Conservation (phyloP, 1,140 invertebrate genomes). For the Bicyclus anynana region DNA sequence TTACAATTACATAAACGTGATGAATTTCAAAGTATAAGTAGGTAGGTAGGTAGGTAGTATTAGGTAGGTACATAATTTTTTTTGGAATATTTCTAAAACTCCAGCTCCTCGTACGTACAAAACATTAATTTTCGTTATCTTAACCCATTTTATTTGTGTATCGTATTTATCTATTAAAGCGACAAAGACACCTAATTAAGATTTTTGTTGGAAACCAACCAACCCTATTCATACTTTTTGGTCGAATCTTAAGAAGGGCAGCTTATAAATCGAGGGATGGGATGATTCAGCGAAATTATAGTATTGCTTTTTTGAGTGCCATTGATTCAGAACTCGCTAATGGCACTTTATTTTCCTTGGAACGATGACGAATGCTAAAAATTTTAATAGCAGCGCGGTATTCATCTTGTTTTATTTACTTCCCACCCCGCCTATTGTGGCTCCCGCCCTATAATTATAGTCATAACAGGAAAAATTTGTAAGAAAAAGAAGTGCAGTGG, state of each 20-base stretch:
- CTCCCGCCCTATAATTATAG: slow-evolving; percentile 23
- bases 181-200: neutral
- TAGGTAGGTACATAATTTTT: too few relatives aligned
- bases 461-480: slow-evolving; percentile 9
- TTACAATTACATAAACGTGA: too few relatives aligned
- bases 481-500: slow-evolving; percentile 14
- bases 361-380: slow-evolving; percentile 53
- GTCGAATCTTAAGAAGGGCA: slow-evolving; percentile 26
- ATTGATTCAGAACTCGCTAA: slow-evolving; percentile 63
- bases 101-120: too few relatives aligned
- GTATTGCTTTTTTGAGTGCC: slow-evolving; percentile 55
- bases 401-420: slow-evolving; percentile 20
- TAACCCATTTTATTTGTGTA: too few relatives aligned
- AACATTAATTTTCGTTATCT: too few relatives aligned
- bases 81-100: too few relatives aligned
- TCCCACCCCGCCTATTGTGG: slow-evolving; percentile 19
- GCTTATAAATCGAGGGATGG: slow-evolving; percentile 51
- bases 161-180: too few relatives aligned
- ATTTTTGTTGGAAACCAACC: neutral
- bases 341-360: slow-evolving; percentile 60
- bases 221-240: slow-evolving; percentile 5
- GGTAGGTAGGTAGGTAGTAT: too few relatives aligned
- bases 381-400: slow-evolving; percentile 24
- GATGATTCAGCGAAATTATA: slow-evolving; percentile 61
- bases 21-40: too few relatives aligned